Evolutionary conservation across 2,888 invertebrate genomes (phyloP).

Genomic region (Balanococcus diminutus): DNA sequence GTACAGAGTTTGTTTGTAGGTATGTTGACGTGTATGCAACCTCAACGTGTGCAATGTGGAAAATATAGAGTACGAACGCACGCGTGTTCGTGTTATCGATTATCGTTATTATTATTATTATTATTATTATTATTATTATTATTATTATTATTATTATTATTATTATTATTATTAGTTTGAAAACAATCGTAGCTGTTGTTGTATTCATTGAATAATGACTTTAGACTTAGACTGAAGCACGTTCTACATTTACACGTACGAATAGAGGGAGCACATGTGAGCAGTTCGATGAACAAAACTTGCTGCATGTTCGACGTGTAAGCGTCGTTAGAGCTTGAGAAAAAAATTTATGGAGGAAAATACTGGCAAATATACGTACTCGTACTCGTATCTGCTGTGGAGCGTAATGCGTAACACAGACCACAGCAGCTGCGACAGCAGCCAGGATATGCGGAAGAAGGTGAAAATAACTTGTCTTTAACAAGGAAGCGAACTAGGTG

Average conservation of each 20-base stretch:
- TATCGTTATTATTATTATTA: background rate
- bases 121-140: background rate
- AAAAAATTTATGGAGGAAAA: too few species aligned
- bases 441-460: background rate
- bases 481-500: background rate
- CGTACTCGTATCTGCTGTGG: too few species aligned
- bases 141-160: too few species aligned
- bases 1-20: too few species aligned
- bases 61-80: background rate
- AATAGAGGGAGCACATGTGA: background rate
- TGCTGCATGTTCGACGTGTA: too few species aligned
- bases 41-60: background rate
- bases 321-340: too few species aligned
- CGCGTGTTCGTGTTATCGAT: constrained; percentile 15
- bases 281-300: too few species aligned
- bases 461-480: background rate
- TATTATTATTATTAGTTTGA: too few species aligned
- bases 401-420: too few species aligned
- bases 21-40: constrained; percentile 4
- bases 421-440: background rate
- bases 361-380: background rate
- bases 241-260: too few species aligned
- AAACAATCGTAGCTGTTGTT: background rate
- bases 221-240: background rate
- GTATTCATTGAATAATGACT: constrained; percentile 1